Evolutionary conservation across 2,888 invertebrate species (phyloP).

Genomic region (Sisyra nigra): DNA sequence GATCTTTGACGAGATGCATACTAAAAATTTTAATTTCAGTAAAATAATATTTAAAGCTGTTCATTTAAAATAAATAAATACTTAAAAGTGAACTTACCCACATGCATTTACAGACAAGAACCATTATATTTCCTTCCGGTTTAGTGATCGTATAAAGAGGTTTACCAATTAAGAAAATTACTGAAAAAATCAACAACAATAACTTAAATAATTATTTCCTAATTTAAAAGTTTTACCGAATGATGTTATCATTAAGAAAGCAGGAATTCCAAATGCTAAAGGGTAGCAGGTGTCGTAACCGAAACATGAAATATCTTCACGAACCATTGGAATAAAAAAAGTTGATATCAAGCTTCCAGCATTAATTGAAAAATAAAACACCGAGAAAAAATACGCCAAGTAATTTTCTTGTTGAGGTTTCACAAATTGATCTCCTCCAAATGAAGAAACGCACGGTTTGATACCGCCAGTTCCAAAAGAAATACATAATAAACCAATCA

Average conservation of each 20-base stretch:
- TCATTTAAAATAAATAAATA: conserved; percentile 1
- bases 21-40: not conserved
- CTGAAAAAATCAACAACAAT: conserved; percentile 26
- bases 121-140: conserved; percentile 61
- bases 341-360: conserved; percentile 46
- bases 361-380: conserved; percentile 46
- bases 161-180: conserved; percentile 60
- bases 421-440: conserved; percentile 52
- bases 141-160: conserved; percentile 47
- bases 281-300: conserved; percentile 37
- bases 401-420: conserved; percentile 34
- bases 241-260: conserved; percentile 37
- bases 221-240: conserved; percentile 31
- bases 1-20: not conserved
- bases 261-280: conserved; percentile 47
- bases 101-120: conserved; percentile 52
- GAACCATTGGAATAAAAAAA: conserved; percentile 43
- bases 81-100: conserved; percentile 36
- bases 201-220: not conserved
- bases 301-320: conserved; percentile 33
- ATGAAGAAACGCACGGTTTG: conserved; percentile 51
- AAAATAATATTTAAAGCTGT: conserved; percentile 11
- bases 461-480: conserved; percentile 53
- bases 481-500: conserved; percentile 33
- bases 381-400: conserved; percentile 43